phyloP scores from a whole-genome alignment of 1,140 invertebrate species.

The Hyles vespertilio region DNA sequence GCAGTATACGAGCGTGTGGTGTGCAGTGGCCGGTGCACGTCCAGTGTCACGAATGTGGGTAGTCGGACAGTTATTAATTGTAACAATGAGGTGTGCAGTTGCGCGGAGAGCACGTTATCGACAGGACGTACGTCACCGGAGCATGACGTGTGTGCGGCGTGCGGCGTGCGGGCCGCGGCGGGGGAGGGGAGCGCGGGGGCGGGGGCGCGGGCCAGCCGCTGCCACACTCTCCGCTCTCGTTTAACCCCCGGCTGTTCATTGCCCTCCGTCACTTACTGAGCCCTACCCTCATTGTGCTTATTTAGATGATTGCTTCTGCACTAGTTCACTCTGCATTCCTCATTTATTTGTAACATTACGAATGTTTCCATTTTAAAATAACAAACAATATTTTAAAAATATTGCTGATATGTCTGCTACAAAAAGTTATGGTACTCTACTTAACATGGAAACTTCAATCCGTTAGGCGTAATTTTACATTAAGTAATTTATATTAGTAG shows the following conservation, averaged over 20 bases:
- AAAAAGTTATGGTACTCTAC: too few relatives aligned
- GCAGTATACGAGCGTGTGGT: constrained; percentile 7
- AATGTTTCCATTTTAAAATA: neutral
- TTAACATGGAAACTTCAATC: too few relatives aligned
- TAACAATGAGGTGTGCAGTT: constrained; percentile 35
- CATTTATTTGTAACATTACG: constrained; percentile 2
- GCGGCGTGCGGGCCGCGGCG: constrained; percentile 28
- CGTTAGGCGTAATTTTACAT: too few relatives aligned
- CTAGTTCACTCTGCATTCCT: constrained; percentile 13
- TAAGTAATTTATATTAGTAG: too few relatives aligned
- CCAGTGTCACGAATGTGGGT: neutral
- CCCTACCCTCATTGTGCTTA: constrained; percentile 24
- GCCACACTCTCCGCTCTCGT: constrained; percentile 12
- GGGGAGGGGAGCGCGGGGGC: constrained; percentile 9
- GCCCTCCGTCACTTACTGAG: constrained; percentile 23
- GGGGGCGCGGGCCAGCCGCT: constrained; percentile 29
- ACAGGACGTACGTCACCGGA: constrained; percentile 47
- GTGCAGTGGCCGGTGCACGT: constrained; percentile 1
- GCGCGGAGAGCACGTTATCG: constrained; percentile 28
- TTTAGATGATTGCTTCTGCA: constrained; percentile 20
- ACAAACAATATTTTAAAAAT: neutral
- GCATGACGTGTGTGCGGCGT: constrained; percentile 38
- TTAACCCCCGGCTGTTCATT: constrained; percentile 39
- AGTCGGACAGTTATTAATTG: constrained; percentile 20
- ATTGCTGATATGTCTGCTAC: too few relatives aligned